Evolutionary conservation across 2,113 vertebrate genomes (phyloP), one percentile per base, ranked within the genome.

Genomic region (Plecturocebus donacophilus): DNA sequence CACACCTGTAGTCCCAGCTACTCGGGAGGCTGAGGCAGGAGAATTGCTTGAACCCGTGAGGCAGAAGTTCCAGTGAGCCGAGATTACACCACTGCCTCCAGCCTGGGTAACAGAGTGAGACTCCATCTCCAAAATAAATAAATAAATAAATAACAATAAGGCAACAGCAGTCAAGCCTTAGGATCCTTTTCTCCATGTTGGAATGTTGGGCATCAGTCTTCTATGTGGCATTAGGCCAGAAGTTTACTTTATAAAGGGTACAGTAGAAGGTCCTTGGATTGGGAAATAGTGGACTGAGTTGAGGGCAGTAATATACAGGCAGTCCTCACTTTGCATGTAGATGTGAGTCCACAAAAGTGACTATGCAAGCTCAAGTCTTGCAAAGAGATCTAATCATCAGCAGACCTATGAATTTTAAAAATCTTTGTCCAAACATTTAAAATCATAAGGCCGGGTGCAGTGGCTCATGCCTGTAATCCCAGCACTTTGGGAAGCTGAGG

Each of bases 351-450:
- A 2, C n/a, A 45, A 58, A 93, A 21, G 19, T 25, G 27, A 35
- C n/a, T 40, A 10, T 3, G 11, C 1, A 35, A 35, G 7, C 87
- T 45, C 35, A 90, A 68, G 42, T 38, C 52, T n/a, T 45, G 14
- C 61, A 73, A 71, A 86, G 52, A 8, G 14, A 38, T 21, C 58
- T 58, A 52, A 32, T 25, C 40, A 27, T 58, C 49, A 80, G 38
- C 7, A 47, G 30, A 14, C 27, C 40, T 6, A 9, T 45, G 8
- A 91, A 38, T 14, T 45, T 52, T 61, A 92, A 42, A 30, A 77
- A 21, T 61, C 80, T 73, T 83, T 76, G 32, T 71, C 64, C 54
- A 66, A 84, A 64, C 38, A 85, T 79, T 84, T n/a, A 71, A 77
- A 76, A 71, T 9, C 17, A 52, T 75, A 76, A 13, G 27, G 61